Evolutionary conservation across 1,140 invertebrate species (phyloP).

Genomic region (Dendrolimus kikuchii): DNA sequence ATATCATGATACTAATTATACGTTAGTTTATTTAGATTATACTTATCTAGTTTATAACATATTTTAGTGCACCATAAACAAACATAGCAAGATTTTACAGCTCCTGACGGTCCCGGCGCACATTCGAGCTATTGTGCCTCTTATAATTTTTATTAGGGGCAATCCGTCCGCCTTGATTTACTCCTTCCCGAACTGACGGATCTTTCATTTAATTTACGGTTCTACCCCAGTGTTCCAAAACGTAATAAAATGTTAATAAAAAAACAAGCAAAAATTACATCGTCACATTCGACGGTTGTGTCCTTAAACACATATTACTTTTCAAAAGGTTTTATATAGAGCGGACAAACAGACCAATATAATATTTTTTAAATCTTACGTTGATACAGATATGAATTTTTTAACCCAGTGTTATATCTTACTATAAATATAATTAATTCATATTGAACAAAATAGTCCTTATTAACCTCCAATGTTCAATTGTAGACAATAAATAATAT

Average conservation of each 20-base stretch:
- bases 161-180: slow-evolving; percentile 71
- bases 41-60: slow-evolving; percentile 70
- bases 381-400: too few relatives aligned
- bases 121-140: slow-evolving; percentile 66
- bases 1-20: slow-evolving; percentile 61
- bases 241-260: slow-evolving; percentile 57
- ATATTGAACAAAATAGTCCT: too few relatives aligned
- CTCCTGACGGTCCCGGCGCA: slow-evolving; percentile 58
- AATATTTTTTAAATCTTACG: too few relatives aligned
- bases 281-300: slow-evolving; percentile 19
- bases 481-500: too few relatives aligned
- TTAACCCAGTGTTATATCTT: too few relatives aligned
- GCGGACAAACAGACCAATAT: too few relatives aligned
- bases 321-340: too few relatives aligned
- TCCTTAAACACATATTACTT: slow-evolving; percentile 6
- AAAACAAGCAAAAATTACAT: slow-evolving; percentile 66
- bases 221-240: slow-evolving; percentile 56
- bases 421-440: too few relatives aligned
- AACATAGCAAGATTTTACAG: slow-evolving; percentile 69
- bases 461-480: too few relatives aligned
- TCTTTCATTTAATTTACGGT: slow-evolving; percentile 70
- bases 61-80: slow-evolving; percentile 70
- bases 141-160: slow-evolving; percentile 72
- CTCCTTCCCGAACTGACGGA: slow-evolving; percentile 70
- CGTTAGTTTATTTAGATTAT: slow-evolving; percentile 66